These are phyloP conservation scores for Lepeophtheirus salmonis DNA, from an alignment of 1,140 invertebrate genomes.

Conservation along the genomic window DNA sequence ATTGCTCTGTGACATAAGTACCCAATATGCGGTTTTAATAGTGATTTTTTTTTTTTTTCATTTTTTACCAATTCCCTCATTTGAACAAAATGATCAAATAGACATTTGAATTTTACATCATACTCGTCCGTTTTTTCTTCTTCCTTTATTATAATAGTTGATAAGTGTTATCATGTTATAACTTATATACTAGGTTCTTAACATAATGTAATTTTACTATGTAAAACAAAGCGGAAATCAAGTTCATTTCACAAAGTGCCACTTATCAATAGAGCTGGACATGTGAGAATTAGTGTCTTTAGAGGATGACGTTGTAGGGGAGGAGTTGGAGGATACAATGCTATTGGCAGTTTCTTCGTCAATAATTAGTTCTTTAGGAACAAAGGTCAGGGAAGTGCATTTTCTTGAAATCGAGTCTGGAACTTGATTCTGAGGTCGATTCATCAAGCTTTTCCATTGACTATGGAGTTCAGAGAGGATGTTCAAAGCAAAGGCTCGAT, in stretches of 20 bases:
- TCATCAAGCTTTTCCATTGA: constrained; percentile 43
- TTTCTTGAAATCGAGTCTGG: not conserved
- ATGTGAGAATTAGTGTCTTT: not conserved
- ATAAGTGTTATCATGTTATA: no score
- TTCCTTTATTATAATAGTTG: no score
- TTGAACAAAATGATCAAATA: no score
- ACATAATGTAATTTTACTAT: no score
- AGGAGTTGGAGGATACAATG: not conserved
- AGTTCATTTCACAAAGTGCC: not conserved
- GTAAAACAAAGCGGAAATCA: no score
- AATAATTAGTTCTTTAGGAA: not conserved
- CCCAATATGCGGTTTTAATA: no score
- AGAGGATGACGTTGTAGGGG: not conserved
- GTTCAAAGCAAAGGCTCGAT: constrained; percentile 63
- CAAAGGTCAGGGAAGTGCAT: not conserved
- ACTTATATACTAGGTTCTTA: no score
- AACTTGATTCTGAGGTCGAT: not conserved
- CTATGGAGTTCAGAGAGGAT: constrained; percentile 62
- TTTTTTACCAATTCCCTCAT: no score
- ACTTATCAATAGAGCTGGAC: not conserved
- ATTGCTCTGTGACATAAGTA: no score
- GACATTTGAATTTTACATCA: no score
- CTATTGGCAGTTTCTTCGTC: not conserved
- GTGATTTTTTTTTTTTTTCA: no score
- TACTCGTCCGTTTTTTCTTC: no score